Evolutionary conservation across 2,888 invertebrate species (phyloP).

Genomic region (Actias luna): DNA sequence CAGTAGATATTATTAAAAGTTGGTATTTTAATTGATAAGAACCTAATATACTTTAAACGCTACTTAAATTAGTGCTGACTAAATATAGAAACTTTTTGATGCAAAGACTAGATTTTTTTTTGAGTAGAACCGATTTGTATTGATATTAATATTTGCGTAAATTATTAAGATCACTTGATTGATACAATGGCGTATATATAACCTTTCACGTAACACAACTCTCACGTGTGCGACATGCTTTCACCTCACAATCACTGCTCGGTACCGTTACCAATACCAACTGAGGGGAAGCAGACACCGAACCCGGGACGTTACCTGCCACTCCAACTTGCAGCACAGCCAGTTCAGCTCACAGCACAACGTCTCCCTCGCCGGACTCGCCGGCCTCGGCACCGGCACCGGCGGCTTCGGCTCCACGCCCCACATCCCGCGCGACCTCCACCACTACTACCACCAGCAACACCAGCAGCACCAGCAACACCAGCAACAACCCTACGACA

Average conservation of each 20-base stretch:
- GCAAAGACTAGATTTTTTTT: no score
- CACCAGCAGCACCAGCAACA: constrained; percentile 49
- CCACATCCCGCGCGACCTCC: constrained; percentile 63
- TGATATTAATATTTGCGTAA: not conserved
- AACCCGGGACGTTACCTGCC: constrained; percentile 10
- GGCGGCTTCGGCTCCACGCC: constrained; percentile 76
- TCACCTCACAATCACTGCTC: not conserved
- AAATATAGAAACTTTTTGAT: no score
- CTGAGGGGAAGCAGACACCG: not conserved
- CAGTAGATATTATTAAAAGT: no score
- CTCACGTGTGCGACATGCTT: not conserved
- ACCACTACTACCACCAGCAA: constrained; percentile 40
- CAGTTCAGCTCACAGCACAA: constrained; percentile 81
- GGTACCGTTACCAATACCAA: not conserved
- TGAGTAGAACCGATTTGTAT: no score
- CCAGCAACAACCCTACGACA: constrained; percentile 42
- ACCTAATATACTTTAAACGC: no score
- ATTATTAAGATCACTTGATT: not conserved
- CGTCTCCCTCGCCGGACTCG: constrained; percentile 60
- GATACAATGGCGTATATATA: not conserved
- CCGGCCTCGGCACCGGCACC: constrained; percentile 31
- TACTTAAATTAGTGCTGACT: not conserved
- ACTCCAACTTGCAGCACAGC: constrained; percentile 67
- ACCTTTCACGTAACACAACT: not conserved
- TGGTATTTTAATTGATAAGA: no score